Conservation (phyloP, 2,113 vertebrate genomes). For the Oreocharis arfaki region DNA sequence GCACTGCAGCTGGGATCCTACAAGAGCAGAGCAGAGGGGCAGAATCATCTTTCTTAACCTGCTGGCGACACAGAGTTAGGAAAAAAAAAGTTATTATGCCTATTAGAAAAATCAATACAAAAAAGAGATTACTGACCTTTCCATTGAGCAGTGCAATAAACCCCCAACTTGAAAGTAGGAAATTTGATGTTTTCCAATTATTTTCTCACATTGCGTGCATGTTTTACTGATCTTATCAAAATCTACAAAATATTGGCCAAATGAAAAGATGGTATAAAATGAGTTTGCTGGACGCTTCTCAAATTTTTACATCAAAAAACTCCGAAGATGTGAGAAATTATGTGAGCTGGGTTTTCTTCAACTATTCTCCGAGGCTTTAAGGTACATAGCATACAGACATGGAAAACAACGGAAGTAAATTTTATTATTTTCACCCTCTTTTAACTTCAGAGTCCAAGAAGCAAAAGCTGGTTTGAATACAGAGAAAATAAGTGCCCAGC, state of each 20-base stretch:
- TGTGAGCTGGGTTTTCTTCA: background rate
- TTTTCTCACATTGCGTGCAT: background rate
- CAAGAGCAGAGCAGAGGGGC: rapidly evolving
- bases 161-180: background rate
- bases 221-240: background rate
- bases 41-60: background rate
- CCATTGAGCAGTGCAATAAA: background rate
- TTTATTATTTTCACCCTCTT: background rate
- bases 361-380: background rate
- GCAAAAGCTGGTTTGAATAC: background rate
- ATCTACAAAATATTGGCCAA: background rate
- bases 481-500: background rate
- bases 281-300: background rate
- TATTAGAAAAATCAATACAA: background rate
- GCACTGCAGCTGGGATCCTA: background rate
- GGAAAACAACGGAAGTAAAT: background rate
- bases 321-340: background rate
- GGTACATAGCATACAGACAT: background rate
- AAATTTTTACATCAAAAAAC: background rate
- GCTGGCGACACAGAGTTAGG: background rate
- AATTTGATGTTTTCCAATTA: background rate
- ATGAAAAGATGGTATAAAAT: background rate
- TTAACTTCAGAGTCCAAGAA: background rate
- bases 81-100: background rate
- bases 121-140: background rate